These are phyloP conservation scores for Myotis pilosus DNA, from an alignment of 2,797 vertebrate genomes.

Conservation along the genomic window DNA sequence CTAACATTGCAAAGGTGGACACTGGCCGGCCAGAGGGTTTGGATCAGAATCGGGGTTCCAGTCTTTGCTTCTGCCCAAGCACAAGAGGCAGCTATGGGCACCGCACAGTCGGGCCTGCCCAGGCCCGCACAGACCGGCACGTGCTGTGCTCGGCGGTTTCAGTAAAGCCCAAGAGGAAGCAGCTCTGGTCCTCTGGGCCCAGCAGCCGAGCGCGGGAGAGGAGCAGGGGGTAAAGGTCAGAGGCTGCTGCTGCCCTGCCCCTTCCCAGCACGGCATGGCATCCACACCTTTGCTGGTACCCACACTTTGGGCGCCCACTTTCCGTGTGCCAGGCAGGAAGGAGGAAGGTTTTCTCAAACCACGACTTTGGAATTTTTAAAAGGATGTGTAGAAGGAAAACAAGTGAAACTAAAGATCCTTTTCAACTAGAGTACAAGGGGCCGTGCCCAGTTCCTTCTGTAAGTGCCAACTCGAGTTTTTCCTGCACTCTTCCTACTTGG, in stretches of 20 bases:
- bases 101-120: background rate
- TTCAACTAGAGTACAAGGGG: background rate
- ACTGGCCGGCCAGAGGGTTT: background rate
- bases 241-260: rapidly evolving
- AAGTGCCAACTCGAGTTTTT: rapidly evolving
- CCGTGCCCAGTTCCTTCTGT: background rate
- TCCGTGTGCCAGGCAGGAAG: background rate
- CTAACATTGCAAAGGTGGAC: background rate
- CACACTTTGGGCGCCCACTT: background rate
- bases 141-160: background rate
- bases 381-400: background rate
- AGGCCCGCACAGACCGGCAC: too few species aligned
- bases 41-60: background rate
- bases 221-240: background rate
- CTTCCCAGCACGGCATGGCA: background rate
- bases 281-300: too few species aligned
- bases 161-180: background rate
- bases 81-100: background rate
- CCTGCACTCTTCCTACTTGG: background rate
- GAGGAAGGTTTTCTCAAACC: background rate
- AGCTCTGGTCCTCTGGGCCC: background rate
- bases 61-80: background rate
- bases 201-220: background rate
- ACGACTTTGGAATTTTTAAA: background rate
- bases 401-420: background rate